A percentile compares a stretch with the other conserved stretches of the same genome.
phyloP scores from a whole-genome alignment of 2,888 invertebrate genomes.

The Mesoligia furuncula region DNA sequence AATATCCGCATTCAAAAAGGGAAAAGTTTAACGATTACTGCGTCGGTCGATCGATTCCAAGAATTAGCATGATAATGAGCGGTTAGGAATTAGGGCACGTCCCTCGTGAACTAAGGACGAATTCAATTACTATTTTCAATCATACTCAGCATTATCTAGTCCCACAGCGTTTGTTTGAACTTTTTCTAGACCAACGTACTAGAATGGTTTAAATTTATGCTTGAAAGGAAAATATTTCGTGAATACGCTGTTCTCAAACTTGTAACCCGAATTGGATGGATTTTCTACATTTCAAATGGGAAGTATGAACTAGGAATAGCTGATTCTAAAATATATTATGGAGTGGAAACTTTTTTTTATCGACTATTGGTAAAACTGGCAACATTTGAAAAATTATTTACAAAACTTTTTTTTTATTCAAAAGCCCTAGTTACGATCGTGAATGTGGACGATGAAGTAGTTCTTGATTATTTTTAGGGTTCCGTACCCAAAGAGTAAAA shows the following conservation, averaged over 20 bases:
- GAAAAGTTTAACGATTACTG: conserved; percentile 50
- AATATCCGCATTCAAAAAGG: conserved; percentile 49
- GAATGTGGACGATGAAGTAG: neutral
- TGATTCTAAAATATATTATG: conserved; percentile 3
- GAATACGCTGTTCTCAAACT: conserved; percentile 9
- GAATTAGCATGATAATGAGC: conserved; percentile 61
- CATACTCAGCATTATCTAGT: conserved; percentile 45
- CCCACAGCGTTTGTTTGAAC: conserved; percentile 51
- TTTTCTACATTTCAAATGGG: conserved; percentile 13
- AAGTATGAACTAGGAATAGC: neutral
- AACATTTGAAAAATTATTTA: neutral
- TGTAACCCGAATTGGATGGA: conserved; percentile 32
- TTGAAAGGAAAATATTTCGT: conserved; percentile 27
- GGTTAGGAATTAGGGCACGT: conserved; percentile 57
- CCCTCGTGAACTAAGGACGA: conserved; percentile 57
- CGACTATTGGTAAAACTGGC: neutral
- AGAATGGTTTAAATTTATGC: conserved; percentile 12
- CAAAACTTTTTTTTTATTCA: neutral
- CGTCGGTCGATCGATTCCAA: conserved; percentile 49
- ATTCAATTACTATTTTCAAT: conserved; percentile 59
- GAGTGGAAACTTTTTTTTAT: neutral
- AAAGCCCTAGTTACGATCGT: neutral
- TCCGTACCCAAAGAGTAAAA: too few relatives aligned
- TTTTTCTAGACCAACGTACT: conserved; percentile 60
- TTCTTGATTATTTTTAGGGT: too few relatives aligned